phyloP scores from a whole-genome alignment of 2,797 vertebrate genomes.

The Ctenosaura bakeri region DNA sequence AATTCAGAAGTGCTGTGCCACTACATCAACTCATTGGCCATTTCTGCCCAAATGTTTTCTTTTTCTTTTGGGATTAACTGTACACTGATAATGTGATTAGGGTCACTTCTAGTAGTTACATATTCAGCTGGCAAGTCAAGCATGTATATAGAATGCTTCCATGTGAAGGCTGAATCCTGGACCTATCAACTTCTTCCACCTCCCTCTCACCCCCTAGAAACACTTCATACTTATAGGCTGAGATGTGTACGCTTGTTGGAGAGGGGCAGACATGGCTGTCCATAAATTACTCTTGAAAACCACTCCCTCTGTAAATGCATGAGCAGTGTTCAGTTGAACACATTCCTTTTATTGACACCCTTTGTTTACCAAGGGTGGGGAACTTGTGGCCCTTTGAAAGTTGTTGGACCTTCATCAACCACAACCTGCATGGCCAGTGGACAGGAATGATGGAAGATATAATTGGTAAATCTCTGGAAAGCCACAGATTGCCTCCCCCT shows the following conservation, averaged over 20 bases:
- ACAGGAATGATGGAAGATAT: not conserved
- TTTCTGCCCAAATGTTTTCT: not conserved
- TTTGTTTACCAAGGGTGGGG: no score
- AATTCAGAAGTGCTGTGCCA: not conserved
- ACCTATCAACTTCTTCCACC: no score
- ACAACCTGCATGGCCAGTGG: not conserved
- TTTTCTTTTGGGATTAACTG: not conserved
- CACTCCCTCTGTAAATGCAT: not conserved
- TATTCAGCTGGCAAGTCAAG: not conserved
- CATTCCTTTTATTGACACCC: not conserved
- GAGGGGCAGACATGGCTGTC: not conserved
- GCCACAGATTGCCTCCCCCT: not conserved
- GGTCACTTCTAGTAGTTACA: not conserved
- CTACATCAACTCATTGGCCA: not conserved
- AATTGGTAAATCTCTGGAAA: not conserved
- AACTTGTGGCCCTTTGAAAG: not conserved
- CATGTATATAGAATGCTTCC: not conserved
- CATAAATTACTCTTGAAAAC: not conserved
- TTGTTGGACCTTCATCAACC: not conserved
- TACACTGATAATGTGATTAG: not conserved
- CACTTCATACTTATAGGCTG: not conserved
- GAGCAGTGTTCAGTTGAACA: not conserved
- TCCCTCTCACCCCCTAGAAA: no score
- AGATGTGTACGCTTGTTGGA: not conserved
- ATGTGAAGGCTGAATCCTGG: not conserved